Evolutionary conservation across 2,888 invertebrate species (phyloP).

Genomic region (Pheosia gnoma): DNA sequence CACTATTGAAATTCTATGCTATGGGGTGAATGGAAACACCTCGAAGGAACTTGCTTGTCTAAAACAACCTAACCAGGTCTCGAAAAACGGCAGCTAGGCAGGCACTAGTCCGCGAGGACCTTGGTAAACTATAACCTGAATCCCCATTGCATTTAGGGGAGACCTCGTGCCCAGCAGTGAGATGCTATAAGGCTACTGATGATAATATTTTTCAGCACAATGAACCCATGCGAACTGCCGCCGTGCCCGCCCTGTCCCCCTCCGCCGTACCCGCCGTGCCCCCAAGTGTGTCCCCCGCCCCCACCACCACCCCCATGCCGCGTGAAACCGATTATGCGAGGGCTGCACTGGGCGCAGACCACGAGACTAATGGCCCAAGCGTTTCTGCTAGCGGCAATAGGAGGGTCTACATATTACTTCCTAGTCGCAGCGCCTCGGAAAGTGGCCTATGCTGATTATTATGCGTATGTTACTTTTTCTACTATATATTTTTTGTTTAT

Average conservation of each 20-base stretch:
- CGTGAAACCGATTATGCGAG: conserved; percentile 86
- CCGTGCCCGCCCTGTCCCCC: conserved; percentile 57
- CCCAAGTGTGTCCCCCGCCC: conserved; percentile 56
- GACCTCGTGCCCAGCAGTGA: too few species aligned
- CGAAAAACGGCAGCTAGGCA: too few species aligned
- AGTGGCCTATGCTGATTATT: conserved; percentile 87
- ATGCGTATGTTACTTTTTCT: conserved; percentile 84
- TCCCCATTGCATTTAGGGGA: too few species aligned
- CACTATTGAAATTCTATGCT: too few species aligned
- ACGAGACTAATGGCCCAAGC: conserved; percentile 83
- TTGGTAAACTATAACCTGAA: too few species aligned
- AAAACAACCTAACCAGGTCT: too few species aligned
- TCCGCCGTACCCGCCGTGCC: conserved; percentile 55
- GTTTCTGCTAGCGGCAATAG: conserved; percentile 54
- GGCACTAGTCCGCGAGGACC: too few species aligned
- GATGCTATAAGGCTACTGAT: too few species aligned
- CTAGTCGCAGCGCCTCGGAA: conserved; percentile 82
- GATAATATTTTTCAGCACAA: conserved; percentile 29
- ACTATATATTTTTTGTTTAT: too few species aligned
- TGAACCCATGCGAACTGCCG: conserved; percentile 43
- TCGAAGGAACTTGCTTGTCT: too few species aligned
- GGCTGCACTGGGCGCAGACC: conserved; percentile 86
- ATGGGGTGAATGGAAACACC: too few species aligned
- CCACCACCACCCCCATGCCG: conserved; percentile 56
- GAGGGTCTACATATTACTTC: conserved; percentile 75